A percentile compares a stretch with the other conserved stretches of the same genome.
Conservation (phyloP, 2,888 invertebrate species). For the Nomada lathburiana region DNA sequence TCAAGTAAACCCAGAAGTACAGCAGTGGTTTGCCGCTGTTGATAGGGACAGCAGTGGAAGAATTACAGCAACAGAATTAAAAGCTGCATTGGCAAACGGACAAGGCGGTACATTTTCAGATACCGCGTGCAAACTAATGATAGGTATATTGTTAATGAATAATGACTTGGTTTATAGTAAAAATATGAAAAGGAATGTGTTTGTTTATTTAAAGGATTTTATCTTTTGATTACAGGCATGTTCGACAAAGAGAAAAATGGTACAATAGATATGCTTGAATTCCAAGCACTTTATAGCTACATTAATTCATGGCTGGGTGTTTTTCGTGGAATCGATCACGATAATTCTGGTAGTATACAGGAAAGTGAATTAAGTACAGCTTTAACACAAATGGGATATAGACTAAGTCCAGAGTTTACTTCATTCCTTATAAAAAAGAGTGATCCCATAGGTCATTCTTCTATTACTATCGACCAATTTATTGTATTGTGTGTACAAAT, state of each 20-base stretch:
- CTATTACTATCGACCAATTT: constrained; percentile 93
- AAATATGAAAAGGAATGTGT: neutral
- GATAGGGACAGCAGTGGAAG: constrained; percentile 93
- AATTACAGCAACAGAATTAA: constrained; percentile 91
- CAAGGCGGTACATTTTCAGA: constrained; percentile 94
- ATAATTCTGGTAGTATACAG: constrained; percentile 94
- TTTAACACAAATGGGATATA: constrained; percentile 94
- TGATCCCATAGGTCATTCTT: constrained; percentile 87
- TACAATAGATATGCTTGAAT: constrained; percentile 93
- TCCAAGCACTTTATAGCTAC: constrained; percentile 94
- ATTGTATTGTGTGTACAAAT: constrained; percentile 95
- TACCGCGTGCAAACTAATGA: constrained; percentile 94
- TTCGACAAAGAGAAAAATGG: constrained; percentile 94
- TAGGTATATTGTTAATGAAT: constrained; percentile 85
- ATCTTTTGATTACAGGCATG: constrained; percentile 88
- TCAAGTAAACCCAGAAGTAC: constrained; percentile 89
- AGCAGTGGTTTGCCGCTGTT: constrained; percentile 93
- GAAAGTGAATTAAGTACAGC: constrained; percentile 91
- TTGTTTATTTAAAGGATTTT: constrained; percentile 1
- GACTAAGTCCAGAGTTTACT: constrained; percentile 92
- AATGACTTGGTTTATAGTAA: neutral
- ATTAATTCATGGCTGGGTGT: constrained; percentile 95
- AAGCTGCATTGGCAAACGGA: constrained; percentile 93
- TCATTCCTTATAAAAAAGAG: constrained; percentile 89
- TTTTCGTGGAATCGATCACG: constrained; percentile 94